Conservation (phyloP, 2,113 vertebrate genomes). For the Microtus oregoni region DNA sequence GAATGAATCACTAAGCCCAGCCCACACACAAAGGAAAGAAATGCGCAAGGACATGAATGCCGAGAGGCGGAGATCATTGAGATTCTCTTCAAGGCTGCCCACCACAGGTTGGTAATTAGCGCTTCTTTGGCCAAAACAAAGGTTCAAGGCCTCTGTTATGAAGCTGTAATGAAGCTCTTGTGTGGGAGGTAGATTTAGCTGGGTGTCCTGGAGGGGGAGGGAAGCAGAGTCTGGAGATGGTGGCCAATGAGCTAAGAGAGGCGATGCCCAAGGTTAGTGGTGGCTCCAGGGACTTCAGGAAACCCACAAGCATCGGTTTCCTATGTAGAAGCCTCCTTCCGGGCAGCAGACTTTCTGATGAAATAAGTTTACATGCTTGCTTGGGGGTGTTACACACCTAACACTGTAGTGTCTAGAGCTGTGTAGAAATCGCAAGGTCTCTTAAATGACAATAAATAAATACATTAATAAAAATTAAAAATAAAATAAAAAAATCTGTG, state of each 20-base stretch:
- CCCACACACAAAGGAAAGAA: background rate
- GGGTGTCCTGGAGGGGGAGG: background rate
- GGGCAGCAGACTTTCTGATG: background rate
- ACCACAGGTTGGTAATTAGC: background rate
- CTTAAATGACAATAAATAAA: background rate
- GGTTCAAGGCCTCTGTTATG: background rate
- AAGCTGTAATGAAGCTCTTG: background rate
- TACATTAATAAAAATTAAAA: too few relatives aligned
- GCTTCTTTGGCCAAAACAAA: background rate
- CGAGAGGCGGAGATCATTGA: background rate
- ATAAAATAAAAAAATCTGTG: background rate
- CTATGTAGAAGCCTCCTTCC: background rate
- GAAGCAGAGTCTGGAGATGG: background rate
- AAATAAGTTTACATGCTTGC: background rate
- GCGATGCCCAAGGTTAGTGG: too few relatives aligned
- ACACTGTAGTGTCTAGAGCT: background rate
- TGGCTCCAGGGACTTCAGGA: background rate
- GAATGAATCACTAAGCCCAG: conserved; percentile 26
- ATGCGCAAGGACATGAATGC: background rate
- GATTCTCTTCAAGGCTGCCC: background rate
- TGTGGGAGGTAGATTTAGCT: background rate
- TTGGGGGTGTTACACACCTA: background rate
- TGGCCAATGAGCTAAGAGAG: background rate
- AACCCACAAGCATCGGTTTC: background rate
- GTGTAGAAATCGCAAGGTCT: background rate